Percentiles rank a stretch among this genome's conserved stretches.
Conservation (phyloP, 2,888 invertebrate genomes). For the Limnephilus marmoratus region DNA sequence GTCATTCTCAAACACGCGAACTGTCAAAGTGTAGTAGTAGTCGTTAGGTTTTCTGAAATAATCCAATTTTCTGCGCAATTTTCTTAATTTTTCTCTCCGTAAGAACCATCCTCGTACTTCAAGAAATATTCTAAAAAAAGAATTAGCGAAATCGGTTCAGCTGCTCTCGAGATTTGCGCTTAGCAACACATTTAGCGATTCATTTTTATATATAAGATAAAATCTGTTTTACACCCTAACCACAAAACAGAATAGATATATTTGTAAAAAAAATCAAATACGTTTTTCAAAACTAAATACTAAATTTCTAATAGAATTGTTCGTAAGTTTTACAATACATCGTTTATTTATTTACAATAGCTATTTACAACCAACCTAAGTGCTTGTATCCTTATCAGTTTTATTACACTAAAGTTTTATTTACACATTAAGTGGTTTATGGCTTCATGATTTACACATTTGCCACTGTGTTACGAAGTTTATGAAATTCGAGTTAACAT, state of each 20-base stretch:
- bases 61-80: too few species aligned
- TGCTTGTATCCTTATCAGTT: conserved; percentile 18
- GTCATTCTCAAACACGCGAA: too few species aligned
- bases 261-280: neutral
- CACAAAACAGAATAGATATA: neutral
- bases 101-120: too few species aligned
- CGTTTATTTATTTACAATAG: neutral
- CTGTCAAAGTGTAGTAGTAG: too few species aligned
- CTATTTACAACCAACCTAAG: neutral
- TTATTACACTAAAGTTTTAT: conserved; percentile 34
- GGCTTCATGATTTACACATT: conserved; percentile 41
- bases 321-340: neutral
- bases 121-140: too few species aligned
- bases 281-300: neutral
- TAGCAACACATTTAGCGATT: too few species aligned
- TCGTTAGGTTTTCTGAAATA: too few species aligned
- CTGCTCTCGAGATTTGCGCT: too few species aligned
- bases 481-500: conserved; percentile 26
- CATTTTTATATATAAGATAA: too few species aligned
- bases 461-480: neutral
- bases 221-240: neutral
- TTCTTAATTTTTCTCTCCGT: too few species aligned
- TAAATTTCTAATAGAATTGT: neutral
- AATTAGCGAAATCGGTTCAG: too few species aligned
- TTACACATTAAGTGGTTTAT: conserved; percentile 33